A percentile compares a stretch with the other conserved stretches of the same genome.
Conservation (phyloP, 2,888 invertebrate species). For the Malthinus flaveolus region DNA sequence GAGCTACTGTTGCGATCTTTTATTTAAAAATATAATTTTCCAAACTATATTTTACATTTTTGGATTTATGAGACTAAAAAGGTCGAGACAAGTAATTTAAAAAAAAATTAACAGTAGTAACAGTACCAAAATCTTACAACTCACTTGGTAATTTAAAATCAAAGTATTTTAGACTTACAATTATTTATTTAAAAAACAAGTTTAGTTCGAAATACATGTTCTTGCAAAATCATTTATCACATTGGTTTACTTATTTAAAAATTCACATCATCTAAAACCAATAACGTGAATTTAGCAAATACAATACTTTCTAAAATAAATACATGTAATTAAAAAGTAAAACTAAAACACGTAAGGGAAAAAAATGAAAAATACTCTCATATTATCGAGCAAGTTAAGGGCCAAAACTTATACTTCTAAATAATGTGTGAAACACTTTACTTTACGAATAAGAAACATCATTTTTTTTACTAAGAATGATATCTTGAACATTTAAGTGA, state of each 20-base stretch:
- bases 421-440: constrained; percentile 23
- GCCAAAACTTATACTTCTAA: constrained; percentile 10
- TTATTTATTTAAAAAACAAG: constrained; percentile 28
- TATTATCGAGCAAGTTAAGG: constrained; percentile 15
- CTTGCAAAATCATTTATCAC: constrained; percentile 30
- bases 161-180: not conserved
- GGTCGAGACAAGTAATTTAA: too few species aligned
- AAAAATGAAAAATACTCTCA: constrained; percentile 9
- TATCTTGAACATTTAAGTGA: constrained; percentile 79
- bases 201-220: constrained; percentile 22
- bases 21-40: too few species aligned
- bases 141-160: too few species aligned
- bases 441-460: constrained; percentile 46
- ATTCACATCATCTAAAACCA: constrained; percentile 14
- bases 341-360: constrained; percentile 3
- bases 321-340: constrained; percentile 2
- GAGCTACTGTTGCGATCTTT: too few species aligned
- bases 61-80: too few species aligned
- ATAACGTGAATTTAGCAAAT: not conserved
- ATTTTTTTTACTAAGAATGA: constrained; percentile 66
- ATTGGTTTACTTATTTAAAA: constrained; percentile 29
- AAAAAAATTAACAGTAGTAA: too few species aligned
- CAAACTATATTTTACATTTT: too few species aligned
- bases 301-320: not conserved
- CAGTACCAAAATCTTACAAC: too few species aligned